Evolutionary conservation across 1,140 invertebrate genomes (phyloP).

Genomic region (Eumeta japonica): DNA sequence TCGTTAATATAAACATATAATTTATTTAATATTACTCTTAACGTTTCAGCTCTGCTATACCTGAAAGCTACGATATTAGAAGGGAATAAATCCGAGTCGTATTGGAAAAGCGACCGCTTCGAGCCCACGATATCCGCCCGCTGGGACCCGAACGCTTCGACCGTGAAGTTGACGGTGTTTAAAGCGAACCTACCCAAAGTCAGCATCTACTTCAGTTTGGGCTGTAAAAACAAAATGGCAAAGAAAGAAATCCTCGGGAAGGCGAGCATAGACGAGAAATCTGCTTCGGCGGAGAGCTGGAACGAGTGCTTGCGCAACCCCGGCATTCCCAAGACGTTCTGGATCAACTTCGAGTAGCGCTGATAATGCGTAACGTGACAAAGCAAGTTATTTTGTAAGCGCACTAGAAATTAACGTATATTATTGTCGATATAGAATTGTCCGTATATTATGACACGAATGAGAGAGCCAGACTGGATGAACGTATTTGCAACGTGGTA

Average conservation of each 20-base stretch:
- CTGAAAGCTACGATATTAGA: slow-evolving; percentile 74
- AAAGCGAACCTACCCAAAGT: slow-evolving; percentile 47
- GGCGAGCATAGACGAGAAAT: slow-evolving; percentile 46
- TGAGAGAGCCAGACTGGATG: too few species aligned
- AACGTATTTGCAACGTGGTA: too few species aligned
- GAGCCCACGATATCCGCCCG: slow-evolving; percentile 65
- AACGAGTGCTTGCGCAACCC: slow-evolving; percentile 41
- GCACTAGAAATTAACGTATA: too few species aligned
- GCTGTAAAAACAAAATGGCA: slow-evolving; percentile 53
- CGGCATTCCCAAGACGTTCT: slow-evolving; percentile 47
- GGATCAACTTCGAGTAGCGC: slow-evolving; percentile 52
- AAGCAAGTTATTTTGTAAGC: too few species aligned
- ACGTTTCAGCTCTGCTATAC: slow-evolving; percentile 63
- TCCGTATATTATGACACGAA: too few species aligned
- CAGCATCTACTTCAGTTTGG: slow-evolving; percentile 51
- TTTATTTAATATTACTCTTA: not conserved
- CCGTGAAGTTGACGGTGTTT: slow-evolving; percentile 45
- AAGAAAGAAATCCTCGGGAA: slow-evolving; percentile 56
- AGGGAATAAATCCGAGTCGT: slow-evolving; percentile 66
- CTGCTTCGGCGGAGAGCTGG: slow-evolving; percentile 42
- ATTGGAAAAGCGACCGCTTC: slow-evolving; percentile 75
- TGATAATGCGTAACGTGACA: too few species aligned
- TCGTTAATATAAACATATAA: not conserved
- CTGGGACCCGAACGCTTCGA: slow-evolving; percentile 58
- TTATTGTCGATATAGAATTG: too few species aligned